Evolutionary conservation across 2,113 vertebrate species (phyloP).

Genomic region (Cottus gobio): DNA sequence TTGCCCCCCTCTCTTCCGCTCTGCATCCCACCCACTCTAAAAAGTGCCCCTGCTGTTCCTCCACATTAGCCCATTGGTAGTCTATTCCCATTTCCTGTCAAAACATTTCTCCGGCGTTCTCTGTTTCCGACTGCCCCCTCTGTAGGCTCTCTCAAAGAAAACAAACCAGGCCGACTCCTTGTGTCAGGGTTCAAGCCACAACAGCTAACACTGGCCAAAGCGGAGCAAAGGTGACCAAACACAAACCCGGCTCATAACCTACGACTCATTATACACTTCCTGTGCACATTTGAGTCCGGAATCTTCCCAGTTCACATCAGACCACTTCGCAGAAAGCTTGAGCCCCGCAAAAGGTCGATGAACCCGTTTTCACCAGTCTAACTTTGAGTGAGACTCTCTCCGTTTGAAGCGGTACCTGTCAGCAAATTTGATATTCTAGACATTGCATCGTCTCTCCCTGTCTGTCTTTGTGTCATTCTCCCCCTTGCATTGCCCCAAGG

Average conservation of each 20-base stretch:
- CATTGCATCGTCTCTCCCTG: slow-evolving; percentile 63
- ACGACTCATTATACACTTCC: slow-evolving; percentile 65
- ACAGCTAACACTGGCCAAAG: slow-evolving; percentile 52
- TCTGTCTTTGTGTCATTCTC: slow-evolving; percentile 77
- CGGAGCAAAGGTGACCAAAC: slow-evolving; percentile 74
- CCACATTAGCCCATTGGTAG: slow-evolving; percentile 70
- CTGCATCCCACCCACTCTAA: slow-evolving; percentile 49
- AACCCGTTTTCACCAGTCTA: slow-evolving; percentile 59
- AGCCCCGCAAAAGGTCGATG: slow-evolving; percentile 44
- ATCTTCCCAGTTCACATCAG: slow-evolving; percentile 52
- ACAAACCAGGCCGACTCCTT: slow-evolving; percentile 58
- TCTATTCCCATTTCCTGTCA: slow-evolving; percentile 80
- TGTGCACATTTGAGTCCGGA: slow-evolving; percentile 37
- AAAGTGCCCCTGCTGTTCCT: slow-evolving; percentile 54
- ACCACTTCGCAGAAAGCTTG: slow-evolving; percentile 19
- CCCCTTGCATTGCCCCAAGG: slow-evolving; percentile 64
- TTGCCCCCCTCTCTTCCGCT: slow-evolving; percentile 10
- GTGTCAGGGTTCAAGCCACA: slow-evolving; percentile 64
- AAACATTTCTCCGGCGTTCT: slow-evolving; percentile 62
- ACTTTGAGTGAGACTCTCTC: slow-evolving; percentile 49
- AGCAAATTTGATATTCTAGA: slow-evolving; percentile 73
- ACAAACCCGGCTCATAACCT: slow-evolving; percentile 64
- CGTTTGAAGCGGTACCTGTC: slow-evolving; percentile 72
- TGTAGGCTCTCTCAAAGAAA: slow-evolving; percentile 61
- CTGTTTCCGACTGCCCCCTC: slow-evolving; percentile 61